phyloP scores from a whole-genome alignment of 2,888 invertebrate genomes.

The Calliopum simillimum region DNA sequence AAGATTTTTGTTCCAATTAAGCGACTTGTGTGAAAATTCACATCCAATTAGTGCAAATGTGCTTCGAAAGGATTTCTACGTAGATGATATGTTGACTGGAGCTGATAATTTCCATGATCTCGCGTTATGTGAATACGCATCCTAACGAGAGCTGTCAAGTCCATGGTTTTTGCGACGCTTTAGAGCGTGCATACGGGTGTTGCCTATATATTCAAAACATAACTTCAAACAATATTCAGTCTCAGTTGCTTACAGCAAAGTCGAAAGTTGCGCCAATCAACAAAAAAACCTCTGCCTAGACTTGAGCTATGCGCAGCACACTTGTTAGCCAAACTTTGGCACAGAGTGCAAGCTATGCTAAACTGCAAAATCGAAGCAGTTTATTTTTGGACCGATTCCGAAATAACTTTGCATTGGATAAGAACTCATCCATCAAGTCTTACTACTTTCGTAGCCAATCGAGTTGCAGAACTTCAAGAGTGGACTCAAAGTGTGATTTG shows the following conservation, averaged over 20 bases:
- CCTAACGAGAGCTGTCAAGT: constrained; percentile 28
- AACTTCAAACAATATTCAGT: not conserved
- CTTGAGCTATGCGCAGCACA: constrained; percentile 37
- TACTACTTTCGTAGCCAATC: constrained; percentile 29
- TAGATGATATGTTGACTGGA: too few relatives aligned
- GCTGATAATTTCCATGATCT: too few relatives aligned
- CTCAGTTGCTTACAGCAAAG: constrained; percentile 33
- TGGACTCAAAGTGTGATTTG: constrained; percentile 1
- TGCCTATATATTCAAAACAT: constrained; percentile 3
- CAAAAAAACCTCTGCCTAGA: constrained; percentile 32
- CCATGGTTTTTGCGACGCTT: constrained; percentile 42
- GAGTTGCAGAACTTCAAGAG: constrained; percentile 12
- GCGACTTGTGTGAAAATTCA: not conserved
- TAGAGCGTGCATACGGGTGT: constrained; percentile 30
- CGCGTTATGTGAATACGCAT: constrained; percentile 24
- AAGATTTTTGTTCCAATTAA: too few relatives aligned
- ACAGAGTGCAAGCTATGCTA: constrained; percentile 16
- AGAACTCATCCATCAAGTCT: constrained; percentile 29
- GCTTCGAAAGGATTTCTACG: not conserved
- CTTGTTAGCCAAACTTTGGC: too few relatives aligned
- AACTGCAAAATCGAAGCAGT: constrained; percentile 5
- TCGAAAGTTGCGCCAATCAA: constrained; percentile 40
- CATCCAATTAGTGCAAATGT: not conserved
- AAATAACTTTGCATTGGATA: constrained; percentile 34
- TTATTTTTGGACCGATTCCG: constrained; percentile 37